These are phyloP conservation scores for Pseudotriccus pelzelni DNA, from an alignment of 2,797 vertebrate species.

Conservation along the genomic window DNA sequence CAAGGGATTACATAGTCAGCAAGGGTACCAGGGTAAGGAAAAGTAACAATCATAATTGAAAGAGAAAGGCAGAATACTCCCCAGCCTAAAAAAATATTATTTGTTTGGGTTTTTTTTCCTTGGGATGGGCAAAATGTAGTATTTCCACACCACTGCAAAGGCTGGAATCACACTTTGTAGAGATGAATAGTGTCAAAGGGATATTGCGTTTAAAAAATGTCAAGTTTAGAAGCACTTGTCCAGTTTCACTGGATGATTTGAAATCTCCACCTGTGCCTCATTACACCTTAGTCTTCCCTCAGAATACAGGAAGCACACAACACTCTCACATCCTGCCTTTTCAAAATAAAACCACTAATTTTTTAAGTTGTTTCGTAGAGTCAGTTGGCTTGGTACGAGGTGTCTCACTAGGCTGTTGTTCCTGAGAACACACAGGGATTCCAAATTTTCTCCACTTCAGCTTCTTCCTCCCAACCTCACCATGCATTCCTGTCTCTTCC, in stretches of 20 bases:
- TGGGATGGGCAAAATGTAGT: neutral
- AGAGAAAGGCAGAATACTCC: neutral
- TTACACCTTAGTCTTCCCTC: neutral
- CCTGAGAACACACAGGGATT: too few species aligned
- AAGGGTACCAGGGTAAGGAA: neutral
- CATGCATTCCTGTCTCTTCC: neutral
- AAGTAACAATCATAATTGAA: neutral
- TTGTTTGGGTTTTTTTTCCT: too few species aligned
- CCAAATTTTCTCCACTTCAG: neutral
- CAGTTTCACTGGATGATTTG: neutral
- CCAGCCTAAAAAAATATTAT: too few species aligned
- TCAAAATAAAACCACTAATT: neutral
- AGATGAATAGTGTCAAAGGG: neutral
- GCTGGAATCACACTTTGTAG: neutral
- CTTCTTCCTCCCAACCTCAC: neutral
- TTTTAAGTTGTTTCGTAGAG: too few species aligned
- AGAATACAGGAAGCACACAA: neutral
- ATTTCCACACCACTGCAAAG: neutral
- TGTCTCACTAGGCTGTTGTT: neutral
- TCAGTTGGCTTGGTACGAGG: accelerated
- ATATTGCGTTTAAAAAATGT: neutral
- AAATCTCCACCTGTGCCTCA: neutral
- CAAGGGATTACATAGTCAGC: neutral
- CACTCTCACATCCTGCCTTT: neutral
- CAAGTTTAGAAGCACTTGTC: neutral